Base-by-base conservation (phyloP, 2,113 vertebrate species). In the Larimichthys crocea region DNA sequence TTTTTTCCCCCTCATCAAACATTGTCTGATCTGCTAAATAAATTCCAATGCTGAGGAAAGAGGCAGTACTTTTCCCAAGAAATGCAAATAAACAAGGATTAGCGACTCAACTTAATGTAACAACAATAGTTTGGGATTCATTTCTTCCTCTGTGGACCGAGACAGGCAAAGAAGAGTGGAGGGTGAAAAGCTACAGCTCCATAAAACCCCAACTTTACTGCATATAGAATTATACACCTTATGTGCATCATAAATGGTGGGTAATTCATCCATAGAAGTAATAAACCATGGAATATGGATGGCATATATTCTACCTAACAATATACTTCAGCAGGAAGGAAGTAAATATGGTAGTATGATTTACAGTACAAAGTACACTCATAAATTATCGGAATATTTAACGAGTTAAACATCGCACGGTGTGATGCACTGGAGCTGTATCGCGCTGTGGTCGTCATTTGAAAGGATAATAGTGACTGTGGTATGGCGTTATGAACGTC, bases 211-310 rank as follows among this genome's bases (percentile, higher is more conserved):
- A 85, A 80, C 93, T 93, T 94, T 92, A 93, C 88, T 90, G 89
- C 92, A 90, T 87, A 89, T 90, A 91, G 91, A 93, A 93, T 92
- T 91, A 94, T 90, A 89, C 88, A 94, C 88, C 93, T 95, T 93
- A 93, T 92, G 93, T 90, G 91, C 88, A 89, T 94, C 93, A 93
- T 93, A 93, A 94, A 94, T 86, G 88, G 78, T 82, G 74, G 84
- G 89, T 88, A 93, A 92, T 93, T 92, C 87, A 90, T 92, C 81
- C 85, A 90, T 89, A 90, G 72, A 83, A 66, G 90, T 91, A 91
- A 94, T 94, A 94, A 95, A 95, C 74, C 64, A 88, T 71, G 90
- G 89, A 92, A 94, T 91, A 93, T 93, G 70, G 82, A 90, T 84
- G 73, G 50, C 88, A 94, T 93, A 92, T 93, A 93, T 93, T 90